Evolutionary conservation across 23 tunicate genomes (phyloP).

Genomic region (Ciona savignyi): DNA sequence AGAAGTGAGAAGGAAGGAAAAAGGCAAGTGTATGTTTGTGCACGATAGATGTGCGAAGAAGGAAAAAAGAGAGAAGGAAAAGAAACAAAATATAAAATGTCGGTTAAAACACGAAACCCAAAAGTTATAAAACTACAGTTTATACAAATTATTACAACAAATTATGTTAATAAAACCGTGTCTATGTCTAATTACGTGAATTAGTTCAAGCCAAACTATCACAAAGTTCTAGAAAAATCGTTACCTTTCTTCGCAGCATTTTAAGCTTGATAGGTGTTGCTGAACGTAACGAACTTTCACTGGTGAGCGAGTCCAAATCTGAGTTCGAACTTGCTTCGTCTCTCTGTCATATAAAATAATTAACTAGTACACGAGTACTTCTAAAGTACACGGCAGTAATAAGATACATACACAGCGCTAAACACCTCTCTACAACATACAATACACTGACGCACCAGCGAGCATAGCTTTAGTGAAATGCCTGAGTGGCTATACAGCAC

Average conservation of each 20-base stretch:
- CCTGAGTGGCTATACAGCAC: too few species aligned
- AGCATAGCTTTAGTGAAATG: too few species aligned
- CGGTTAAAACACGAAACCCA: background rate
- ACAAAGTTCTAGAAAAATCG: background rate
- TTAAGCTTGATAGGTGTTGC: slow-evolving; percentile 31
- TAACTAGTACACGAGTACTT: background rate
- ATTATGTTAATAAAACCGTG: too few species aligned
- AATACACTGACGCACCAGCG: background rate
- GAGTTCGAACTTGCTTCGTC: slow-evolving; percentile 32
- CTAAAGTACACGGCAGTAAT: too few species aligned
- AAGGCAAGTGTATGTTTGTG: background rate
- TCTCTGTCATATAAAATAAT: slow-evolving; percentile 27
- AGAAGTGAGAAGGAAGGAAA: slow-evolving; percentile 4
- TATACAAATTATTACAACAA: too few species aligned
- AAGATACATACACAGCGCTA: too few species aligned
- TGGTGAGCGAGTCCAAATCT: slow-evolving; percentile 30
- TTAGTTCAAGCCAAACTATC: background rate
- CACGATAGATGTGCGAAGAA: slow-evolving; percentile 2
- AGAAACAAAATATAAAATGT: background rate
- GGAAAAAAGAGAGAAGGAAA: background rate
- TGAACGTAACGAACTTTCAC: slow-evolving; percentile 19
- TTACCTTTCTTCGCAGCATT: slow-evolving; percentile 69
- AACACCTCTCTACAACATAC: background rate
- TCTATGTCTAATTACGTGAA: background rate
- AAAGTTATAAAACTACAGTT: background rate